Evolutionary conservation across 2,888 invertebrate species (phyloP).

Genomic region (Sarcophaga caerulescens): DNA sequence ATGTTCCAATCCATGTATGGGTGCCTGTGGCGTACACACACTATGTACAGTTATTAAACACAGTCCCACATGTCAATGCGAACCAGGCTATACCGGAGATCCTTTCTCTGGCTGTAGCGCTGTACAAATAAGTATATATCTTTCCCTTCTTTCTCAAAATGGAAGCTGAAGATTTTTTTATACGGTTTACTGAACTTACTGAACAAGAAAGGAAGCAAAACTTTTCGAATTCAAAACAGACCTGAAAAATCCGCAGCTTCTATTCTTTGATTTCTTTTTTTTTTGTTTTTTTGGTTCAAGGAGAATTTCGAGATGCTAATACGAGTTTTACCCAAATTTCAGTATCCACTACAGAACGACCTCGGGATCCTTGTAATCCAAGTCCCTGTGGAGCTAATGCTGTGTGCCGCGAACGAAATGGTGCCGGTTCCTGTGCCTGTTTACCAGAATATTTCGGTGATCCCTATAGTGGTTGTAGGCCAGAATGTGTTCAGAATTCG

Average conservation of each 20-base stretch:
- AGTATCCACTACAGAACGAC: slow-evolving; percentile 82
- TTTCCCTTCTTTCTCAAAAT: background rate
- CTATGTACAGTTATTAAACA: slow-evolving; percentile 90
- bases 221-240: background rate
- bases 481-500: slow-evolving; percentile 90
- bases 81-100: slow-evolving; percentile 88
- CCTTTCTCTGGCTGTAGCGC: slow-evolving; percentile 87
- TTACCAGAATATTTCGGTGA: slow-evolving; percentile 88
- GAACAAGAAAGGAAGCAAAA: background rate
- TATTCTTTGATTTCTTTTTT: background rate
- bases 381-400: slow-evolving; percentile 91
- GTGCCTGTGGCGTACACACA: slow-evolving; percentile 88
- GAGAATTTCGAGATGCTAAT: background rate
- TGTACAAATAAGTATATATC: slow-evolving; percentile 81
- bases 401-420: slow-evolving; percentile 87
- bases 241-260: slow-evolving; percentile 43
- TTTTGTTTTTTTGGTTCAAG: background rate
- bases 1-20: slow-evolving; percentile 90
- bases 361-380: slow-evolving; percentile 88
- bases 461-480: slow-evolving; percentile 89
- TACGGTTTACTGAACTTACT: background rate
- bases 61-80: slow-evolving; percentile 89
- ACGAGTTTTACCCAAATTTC: slow-evolving; percentile 49
- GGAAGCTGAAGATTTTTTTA: slow-evolving; percentile 43
- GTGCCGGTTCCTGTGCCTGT: slow-evolving; percentile 90